These are phyloP conservation scores for Hypanus sabinus DNA, from an alignment of 2,113 vertebrate genomes.

Conservation along the genomic window DNA sequence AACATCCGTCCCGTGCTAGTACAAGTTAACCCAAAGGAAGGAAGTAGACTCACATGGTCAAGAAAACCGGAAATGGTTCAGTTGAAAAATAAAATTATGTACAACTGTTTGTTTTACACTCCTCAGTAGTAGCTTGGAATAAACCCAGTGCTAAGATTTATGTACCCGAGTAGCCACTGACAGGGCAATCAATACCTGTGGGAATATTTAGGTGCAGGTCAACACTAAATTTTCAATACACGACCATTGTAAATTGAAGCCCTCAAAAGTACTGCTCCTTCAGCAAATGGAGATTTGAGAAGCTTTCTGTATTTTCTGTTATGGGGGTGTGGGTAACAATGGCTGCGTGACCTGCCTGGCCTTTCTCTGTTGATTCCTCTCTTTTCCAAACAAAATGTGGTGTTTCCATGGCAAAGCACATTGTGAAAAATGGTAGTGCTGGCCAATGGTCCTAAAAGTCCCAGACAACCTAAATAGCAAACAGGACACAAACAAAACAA, in stretches of 20 bases:
- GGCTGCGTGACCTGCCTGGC: not conserved
- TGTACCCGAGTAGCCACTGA: not conserved
- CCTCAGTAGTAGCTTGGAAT: not conserved
- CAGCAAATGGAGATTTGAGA: not conserved
- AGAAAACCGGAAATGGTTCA: not conserved
- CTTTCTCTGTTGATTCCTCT: conserved; percentile 1
- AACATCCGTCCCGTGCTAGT: not conserved
- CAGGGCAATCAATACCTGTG: not conserved
- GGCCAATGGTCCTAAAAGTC: not conserved
- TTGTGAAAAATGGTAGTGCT: not conserved
- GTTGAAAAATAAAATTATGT: not conserved
- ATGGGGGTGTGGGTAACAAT: not conserved
- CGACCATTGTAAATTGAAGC: not conserved
- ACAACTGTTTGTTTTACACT: not conserved
- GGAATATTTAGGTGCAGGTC: not conserved
- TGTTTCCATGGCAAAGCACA: conserved; percentile 13
- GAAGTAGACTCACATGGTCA: not conserved
- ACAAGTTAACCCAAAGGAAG: not conserved
- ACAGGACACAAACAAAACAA: conserved; percentile 3
- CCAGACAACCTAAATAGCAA: not conserved
- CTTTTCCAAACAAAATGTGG: not conserved
- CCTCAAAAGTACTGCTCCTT: not conserved
- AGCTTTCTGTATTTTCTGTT: not conserved
- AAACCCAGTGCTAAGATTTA: not conserved
- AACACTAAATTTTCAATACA: not conserved